phyloP scores from a whole-genome alignment of 2,113 vertebrate species.

The Falco punctatus region DNA sequence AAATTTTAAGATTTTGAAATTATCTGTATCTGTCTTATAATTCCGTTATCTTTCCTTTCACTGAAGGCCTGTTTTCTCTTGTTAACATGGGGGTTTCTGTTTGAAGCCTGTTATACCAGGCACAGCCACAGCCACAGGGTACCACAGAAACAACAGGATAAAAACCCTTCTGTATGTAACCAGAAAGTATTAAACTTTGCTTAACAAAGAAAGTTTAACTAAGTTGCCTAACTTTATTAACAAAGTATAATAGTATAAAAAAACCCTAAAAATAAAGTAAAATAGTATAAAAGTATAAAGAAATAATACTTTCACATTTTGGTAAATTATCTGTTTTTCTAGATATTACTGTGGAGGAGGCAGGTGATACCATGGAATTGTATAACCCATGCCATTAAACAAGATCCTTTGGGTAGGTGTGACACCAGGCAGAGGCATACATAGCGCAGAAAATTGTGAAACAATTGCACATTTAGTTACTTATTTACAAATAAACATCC shows the following conservation, averaged over 20 bases:
- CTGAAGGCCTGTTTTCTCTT: rapidly evolving
- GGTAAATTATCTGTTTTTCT: neutral
- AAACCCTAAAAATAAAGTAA: too few species aligned
- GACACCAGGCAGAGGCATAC: neutral
- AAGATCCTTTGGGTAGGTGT: neutral
- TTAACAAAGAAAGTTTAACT: neutral
- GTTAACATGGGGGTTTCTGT: neutral
- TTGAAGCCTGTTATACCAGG: rapidly evolving
- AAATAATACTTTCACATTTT: neutral
- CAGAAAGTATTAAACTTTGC: neutral
- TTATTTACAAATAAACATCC: neutral
- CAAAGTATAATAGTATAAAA: neutral
- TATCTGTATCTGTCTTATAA: neutral
- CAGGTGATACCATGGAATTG: neutral
- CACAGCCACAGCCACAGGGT: neutral
- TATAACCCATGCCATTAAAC: neutral
- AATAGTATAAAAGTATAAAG: too few species aligned
- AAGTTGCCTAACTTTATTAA: neutral
- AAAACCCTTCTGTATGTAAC: neutral
- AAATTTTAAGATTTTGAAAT: neutral
- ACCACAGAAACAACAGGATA: neutral
- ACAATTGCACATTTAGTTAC: neutral
- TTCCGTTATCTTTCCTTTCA: neutral
- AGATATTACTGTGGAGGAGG: neutral
- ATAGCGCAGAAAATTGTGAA: neutral